These are phyloP conservation scores for Hepsetus odoe DNA, from an alignment of 2,113 vertebrate genomes.

Conservation along the genomic window DNA sequence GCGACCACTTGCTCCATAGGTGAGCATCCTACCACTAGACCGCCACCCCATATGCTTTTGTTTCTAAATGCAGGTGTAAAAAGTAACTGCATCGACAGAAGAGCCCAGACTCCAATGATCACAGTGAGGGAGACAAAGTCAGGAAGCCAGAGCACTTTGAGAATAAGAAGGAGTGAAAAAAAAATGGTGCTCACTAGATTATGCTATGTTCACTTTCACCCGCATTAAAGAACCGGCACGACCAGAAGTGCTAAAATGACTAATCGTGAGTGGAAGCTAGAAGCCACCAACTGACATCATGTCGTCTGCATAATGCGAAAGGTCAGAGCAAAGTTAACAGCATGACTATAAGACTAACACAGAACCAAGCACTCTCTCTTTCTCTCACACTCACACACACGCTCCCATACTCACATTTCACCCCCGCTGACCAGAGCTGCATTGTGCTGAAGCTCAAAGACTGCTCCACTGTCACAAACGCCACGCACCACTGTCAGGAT, in stretches of 20 bases:
- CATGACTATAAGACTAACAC: neutral
- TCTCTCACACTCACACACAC: slow-evolving; percentile 24
- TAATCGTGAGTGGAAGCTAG: neutral
- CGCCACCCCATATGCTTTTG: too few species aligned
- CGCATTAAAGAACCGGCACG: neutral
- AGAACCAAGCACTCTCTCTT: neutral
- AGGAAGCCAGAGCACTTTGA: too few species aligned
- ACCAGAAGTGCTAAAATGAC: neutral
- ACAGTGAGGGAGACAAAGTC: too few species aligned
- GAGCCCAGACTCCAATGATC: too few species aligned
- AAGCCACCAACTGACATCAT: neutral
- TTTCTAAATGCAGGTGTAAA: too few species aligned
- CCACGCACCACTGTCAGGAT: neutral
- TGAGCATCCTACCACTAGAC: too few species aligned
- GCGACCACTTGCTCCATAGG: too few species aligned
- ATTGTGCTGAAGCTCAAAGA: slow-evolving; percentile 30
- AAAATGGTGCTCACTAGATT: too few species aligned
- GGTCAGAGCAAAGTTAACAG: neutral
- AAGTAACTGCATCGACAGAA: too few species aligned
- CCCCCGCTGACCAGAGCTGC: slow-evolving; percentile 46
- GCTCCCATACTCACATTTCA: slow-evolving; percentile 45
- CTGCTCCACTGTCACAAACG: slow-evolving; percentile 23
- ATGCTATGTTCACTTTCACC: neutral
- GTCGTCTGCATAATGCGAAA: neutral
- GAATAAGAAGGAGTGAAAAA: too few species aligned